phyloP scores from a whole-genome alignment of 2,113 vertebrate species.

The Garra rufa region DNA sequence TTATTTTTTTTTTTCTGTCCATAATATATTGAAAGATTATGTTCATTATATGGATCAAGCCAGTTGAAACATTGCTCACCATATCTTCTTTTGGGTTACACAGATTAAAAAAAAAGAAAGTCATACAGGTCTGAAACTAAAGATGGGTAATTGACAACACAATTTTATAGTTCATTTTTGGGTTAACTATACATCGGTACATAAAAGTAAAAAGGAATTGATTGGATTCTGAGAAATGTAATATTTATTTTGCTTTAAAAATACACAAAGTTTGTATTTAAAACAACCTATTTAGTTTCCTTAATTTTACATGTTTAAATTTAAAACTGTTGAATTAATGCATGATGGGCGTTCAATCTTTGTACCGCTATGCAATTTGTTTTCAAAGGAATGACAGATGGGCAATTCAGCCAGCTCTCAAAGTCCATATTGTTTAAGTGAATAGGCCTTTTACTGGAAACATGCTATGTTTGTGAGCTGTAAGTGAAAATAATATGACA shows the following conservation, averaged over 20 bases:
- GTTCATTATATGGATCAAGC: not conserved
- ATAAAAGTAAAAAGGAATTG: not conserved
- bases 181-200: not conserved
- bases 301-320: not conserved
- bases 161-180: not conserved
- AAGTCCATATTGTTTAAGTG: conserved; percentile 15
- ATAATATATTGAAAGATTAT: not conserved
- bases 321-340: not conserved
- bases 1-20: not conserved
- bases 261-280: not conserved
- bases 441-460: conserved; percentile 47
- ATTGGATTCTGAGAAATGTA: not conserved
- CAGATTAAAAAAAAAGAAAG: not conserved
- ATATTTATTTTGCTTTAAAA: not conserved
- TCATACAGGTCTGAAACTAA: not conserved
- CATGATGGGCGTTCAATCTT: not conserved
- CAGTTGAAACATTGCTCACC: not conserved
- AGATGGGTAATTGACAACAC: too few relatives aligned
- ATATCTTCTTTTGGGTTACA: not conserved
- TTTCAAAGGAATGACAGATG: not conserved
- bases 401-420: not conserved
- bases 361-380: not conserved
- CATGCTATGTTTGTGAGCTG: conserved; percentile 24
- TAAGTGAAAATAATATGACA: conserved; percentile 44
- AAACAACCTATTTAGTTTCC: not conserved